These are phyloP conservation scores for Andrena minutula DNA, from an alignment of 2,888 invertebrate species.

Conservation along the genomic window DNA sequence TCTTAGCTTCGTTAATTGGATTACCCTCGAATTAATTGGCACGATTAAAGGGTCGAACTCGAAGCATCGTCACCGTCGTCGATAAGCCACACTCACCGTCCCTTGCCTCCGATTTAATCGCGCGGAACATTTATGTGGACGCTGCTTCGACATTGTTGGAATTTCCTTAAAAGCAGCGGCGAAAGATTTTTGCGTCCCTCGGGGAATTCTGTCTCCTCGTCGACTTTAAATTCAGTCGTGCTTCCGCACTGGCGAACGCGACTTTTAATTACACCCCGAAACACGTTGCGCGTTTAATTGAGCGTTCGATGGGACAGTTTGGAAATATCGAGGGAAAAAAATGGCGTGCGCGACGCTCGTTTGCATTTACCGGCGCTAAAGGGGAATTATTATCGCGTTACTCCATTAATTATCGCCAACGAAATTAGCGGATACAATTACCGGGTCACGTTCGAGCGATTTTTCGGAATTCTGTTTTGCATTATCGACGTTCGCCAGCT, in stretches of 20 bases:
- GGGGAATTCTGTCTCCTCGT: background rate
- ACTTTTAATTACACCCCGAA: background rate
- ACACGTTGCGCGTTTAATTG: background rate
- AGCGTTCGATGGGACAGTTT: background rate
- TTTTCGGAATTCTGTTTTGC: background rate
- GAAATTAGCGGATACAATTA: background rate
- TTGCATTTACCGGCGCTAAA: constrained; percentile 1
- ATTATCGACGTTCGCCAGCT: background rate
- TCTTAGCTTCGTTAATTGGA: constrained; percentile 74
- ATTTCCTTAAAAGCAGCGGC: constrained; percentile 6
- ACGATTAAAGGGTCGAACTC: constrained; percentile 64
- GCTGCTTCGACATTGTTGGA: background rate
- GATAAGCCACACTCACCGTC: background rate
- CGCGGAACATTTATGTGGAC: constrained; percentile 34
- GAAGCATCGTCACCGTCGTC: background rate
- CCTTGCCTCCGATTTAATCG: background rate
- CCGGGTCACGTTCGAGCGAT: constrained; percentile 5
- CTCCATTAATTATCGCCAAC: background rate
- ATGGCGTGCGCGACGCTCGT: constrained; percentile 2
- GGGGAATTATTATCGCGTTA: constrained; percentile 13
- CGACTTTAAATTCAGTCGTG: background rate
- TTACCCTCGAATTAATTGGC: constrained; percentile 74
- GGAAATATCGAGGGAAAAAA: constrained; percentile 2
- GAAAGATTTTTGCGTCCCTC: constrained; percentile 1
- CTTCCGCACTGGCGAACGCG: background rate